phyloP scores from a whole-genome alignment of 1,140 invertebrate species.

The Euwallacea similis region DNA sequence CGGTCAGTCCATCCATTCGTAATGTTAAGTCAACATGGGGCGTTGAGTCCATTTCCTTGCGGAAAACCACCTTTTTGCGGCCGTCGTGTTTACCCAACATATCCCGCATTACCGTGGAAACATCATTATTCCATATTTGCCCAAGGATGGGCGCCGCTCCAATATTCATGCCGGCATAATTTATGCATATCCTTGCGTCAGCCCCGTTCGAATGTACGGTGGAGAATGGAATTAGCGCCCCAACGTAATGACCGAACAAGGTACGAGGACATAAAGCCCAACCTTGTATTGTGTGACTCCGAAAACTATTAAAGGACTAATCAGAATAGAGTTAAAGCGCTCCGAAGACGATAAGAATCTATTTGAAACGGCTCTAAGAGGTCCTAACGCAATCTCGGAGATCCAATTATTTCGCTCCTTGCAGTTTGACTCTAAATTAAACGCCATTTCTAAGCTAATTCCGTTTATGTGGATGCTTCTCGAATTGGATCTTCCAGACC shows the following conservation, averaged over 20 bases:
- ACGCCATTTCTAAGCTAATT: constrained; percentile 40
- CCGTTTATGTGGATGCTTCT: constrained; percentile 28
- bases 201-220: neutral
- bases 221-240: constrained; percentile 9
- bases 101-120: constrained; percentile 14
- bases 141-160: constrained; percentile 10
- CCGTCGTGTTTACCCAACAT: constrained; percentile 34
- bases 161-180: constrained; percentile 2
- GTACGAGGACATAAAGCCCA: constrained; percentile 18
- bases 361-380: constrained; percentile 39
- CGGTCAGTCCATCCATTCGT: constrained; percentile 51
- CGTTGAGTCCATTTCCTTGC: constrained; percentile 32
- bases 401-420: constrained; percentile 38
- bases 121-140: constrained; percentile 32
- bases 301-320: constrained; percentile 33
- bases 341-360: constrained; percentile 38
- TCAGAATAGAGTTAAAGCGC: constrained; percentile 35
- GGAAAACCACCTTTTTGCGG: constrained; percentile 39
- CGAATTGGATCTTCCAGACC: constrained; percentile 31
- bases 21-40: constrained; percentile 51
- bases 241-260: constrained; percentile 25
- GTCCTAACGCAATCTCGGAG: constrained; percentile 36
- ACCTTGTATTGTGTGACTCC: neutral
- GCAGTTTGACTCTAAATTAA: constrained; percentile 36
- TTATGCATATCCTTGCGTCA: neutral